Base-by-base conservation (phyloP, 2,888 invertebrate genomes). In the Arrhopalites spinosus region DNA sequence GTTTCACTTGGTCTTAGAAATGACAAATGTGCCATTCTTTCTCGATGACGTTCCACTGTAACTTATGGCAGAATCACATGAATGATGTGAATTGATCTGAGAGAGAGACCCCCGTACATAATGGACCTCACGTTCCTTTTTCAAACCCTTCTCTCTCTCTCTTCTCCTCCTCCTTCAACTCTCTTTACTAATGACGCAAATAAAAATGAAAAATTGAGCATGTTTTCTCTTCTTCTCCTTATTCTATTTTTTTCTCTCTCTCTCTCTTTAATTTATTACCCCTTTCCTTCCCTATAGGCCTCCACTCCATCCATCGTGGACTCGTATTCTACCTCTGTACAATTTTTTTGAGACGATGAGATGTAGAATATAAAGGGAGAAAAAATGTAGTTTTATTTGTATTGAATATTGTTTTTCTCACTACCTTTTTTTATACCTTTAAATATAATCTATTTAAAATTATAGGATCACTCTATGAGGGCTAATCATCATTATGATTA, bases 1-100 rank as follows among this genome's bases (percentile, higher is more conserved):
- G 64, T 73, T 50, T 67, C 36, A 73, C 30, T 73, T 66, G 73
- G 66, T 73, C 29, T 29, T 3, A 1, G 64, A 67, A 73, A 7
- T 73, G 73, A 73, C 73, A 73, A 73, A 73, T 73, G 73, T 56
- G 73, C 64, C 56, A 73, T 73, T 73, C 73, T 73, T 73, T 67
- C 66, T 53, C 66, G 73, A 73, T 73, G 73, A 73, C 73, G 66
- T 73, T 73, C 73, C 27, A 36, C 73, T 73, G 56, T 67, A 73
- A 50, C 53, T 73, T 73, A 73, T 73, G 66, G 73, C 67, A 67
- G 67, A 27, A 73, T 73, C 67, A 5, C 66, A 67, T 73, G 66
- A 73, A 67, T 66, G 73, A 73, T 73, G 73, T 29, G 66, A 73
- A 66, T 66, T 66, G 73, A 73, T 73, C 73, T 66, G 43, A 73